Percentiles rank a stretch among this genome's conserved stretches.
phyloP scores from a whole-genome alignment of 1,140 invertebrate genomes.

The Propsilocerus akamusi region DNA sequence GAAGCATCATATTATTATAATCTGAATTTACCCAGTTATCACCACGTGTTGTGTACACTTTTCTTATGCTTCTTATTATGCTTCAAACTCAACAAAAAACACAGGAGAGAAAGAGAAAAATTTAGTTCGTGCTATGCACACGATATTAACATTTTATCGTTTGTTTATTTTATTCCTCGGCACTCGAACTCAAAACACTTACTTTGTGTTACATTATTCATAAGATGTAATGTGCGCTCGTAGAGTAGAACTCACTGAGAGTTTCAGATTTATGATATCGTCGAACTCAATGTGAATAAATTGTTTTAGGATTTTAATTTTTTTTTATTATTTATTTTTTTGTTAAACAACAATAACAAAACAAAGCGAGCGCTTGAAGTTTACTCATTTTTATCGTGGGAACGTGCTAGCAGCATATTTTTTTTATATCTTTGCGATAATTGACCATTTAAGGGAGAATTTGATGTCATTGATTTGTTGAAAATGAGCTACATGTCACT shows the following conservation, averaged over 20 bases:
- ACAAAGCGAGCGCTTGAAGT: not conserved
- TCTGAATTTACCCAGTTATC: too few species aligned
- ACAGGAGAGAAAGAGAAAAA: too few species aligned
- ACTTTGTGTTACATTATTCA: not conserved
- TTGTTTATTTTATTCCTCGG: not conserved
- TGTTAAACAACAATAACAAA: not conserved
- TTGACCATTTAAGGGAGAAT: not conserved
- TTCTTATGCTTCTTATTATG: too few species aligned
- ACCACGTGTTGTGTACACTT: too few species aligned
- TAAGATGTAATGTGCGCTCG: not conserved
- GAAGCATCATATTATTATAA: too few species aligned
- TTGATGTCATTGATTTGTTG: not conserved
- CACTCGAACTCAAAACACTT: not conserved
- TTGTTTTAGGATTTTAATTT: not conserved
- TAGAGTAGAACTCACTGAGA: not conserved
- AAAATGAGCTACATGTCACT: not conserved
- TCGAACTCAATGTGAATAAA: too few species aligned
- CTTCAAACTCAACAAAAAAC: too few species aligned
- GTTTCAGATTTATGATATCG: not conserved
- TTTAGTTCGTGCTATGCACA: constrained; percentile 2
- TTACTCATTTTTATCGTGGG: not conserved
- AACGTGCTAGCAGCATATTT: not conserved
- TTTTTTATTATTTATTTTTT: not conserved
- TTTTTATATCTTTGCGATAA: not conserved
- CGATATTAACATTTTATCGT: not conserved